phyloP scores from a whole-genome alignment of 2,113 vertebrate genomes.

The Notothenia rossii region DNA sequence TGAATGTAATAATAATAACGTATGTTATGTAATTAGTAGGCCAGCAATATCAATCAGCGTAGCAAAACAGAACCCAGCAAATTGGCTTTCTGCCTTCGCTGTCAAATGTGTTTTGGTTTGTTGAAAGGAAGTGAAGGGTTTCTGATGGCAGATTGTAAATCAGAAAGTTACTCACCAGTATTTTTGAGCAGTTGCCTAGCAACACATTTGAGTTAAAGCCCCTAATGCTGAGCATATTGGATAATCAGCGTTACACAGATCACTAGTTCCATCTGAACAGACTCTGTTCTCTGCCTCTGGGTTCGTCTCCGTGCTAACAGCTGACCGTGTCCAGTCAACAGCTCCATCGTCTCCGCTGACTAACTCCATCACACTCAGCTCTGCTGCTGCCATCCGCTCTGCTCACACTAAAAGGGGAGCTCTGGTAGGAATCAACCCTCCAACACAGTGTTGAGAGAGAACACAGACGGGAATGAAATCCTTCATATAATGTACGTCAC shows the following conservation, averaged over 20 bases:
- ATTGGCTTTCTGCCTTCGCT: not conserved
- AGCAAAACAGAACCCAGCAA: not conserved
- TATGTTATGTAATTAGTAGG: not conserved
- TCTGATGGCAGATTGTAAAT: not conserved
- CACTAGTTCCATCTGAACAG: not conserved
- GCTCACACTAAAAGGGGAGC: too few relatives aligned
- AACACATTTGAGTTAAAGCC: conserved; percentile 31
- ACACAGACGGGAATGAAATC: too few relatives aligned
- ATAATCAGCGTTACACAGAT: conserved; percentile 16
- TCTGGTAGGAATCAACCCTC: too few relatives aligned
- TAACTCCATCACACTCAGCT: too few relatives aligned
- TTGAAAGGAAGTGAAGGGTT: not conserved
- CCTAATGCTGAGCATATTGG: conserved; percentile 1
- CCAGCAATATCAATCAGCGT: not conserved
- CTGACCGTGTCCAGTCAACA: not conserved
- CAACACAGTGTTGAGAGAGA: too few relatives aligned
- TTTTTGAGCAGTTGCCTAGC: conserved; percentile 47
- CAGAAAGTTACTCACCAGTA: not conserved
- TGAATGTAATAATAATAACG: not conserved
- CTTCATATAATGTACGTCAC: too few relatives aligned
- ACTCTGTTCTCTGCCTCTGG: conserved; percentile 41
- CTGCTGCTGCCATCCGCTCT: too few relatives aligned
- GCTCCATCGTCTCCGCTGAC: not conserved
- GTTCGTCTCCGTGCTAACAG: conserved; percentile 17
- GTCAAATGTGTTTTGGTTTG: not conserved